Evolutionary conservation across 2,113 vertebrate species (phyloP).

Genomic region (Macroglossus sobrinus): DNA sequence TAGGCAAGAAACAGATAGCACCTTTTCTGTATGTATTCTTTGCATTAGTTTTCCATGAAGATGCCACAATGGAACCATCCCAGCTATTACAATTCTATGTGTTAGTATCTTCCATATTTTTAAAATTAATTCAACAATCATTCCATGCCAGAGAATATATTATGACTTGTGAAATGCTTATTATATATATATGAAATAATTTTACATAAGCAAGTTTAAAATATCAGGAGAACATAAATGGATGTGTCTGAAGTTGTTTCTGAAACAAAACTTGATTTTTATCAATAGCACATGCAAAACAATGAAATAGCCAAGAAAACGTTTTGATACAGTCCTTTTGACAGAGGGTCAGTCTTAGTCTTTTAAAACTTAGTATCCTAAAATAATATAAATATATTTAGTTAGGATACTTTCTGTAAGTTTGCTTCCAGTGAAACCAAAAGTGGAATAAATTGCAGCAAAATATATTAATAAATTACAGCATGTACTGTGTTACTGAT

Average conservation of each 20-base stretch:
- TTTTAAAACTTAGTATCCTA: constrained; percentile 46
- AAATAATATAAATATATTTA: constrained; percentile 45
- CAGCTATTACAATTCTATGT: neutral
- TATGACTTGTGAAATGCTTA: constrained; percentile 56
- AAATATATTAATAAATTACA: constrained; percentile 35
- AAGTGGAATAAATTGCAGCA: neutral
- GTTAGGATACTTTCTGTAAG: constrained; percentile 8
- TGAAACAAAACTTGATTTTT: constrained; percentile 69
- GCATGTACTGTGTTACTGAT: constrained; percentile 13
- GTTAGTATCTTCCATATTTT: constrained; percentile 9
- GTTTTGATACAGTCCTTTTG: constrained; percentile 35
- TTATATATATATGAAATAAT: neutral
- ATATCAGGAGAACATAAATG: constrained; percentile 67
- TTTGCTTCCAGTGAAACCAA: constrained; percentile 40
- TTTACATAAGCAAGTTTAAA: constrained; percentile 72
- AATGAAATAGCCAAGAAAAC: constrained; percentile 54
- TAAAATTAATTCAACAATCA: constrained; percentile 58
- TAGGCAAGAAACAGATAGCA: neutral
- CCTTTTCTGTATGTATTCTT: neutral
- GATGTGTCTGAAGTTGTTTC: constrained; percentile 63
- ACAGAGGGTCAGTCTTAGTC: constrained; percentile 47
- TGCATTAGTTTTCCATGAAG: neutral
- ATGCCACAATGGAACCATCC: neutral
- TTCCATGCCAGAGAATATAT: constrained; percentile 45
- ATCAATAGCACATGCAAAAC: constrained; percentile 57